Conservation (phyloP, 1,140 invertebrate species). For the Trichoplusia ni region DNA sequence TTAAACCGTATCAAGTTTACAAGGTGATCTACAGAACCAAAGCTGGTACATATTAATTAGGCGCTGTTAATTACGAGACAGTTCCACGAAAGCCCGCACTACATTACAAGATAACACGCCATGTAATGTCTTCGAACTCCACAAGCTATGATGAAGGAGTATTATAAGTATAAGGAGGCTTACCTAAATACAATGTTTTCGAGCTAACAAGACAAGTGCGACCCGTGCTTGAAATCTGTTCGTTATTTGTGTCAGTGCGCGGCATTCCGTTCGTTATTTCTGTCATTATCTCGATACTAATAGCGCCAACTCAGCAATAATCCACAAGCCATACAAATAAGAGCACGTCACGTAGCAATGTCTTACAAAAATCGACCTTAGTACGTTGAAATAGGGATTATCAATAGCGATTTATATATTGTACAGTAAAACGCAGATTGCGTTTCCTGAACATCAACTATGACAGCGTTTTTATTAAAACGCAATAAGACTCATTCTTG, state of each 20-base stretch:
- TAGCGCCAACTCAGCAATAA: constrained; percentile 13
- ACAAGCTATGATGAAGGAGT: background rate
- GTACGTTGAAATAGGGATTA: too few species aligned
- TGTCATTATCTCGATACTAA: constrained; percentile 23
- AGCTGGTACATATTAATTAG: background rate
- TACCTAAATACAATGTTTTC: constrained; percentile 5
- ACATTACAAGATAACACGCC: constrained; percentile 12
- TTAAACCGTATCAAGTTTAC: background rate
- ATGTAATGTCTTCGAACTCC: constrained; percentile 16
- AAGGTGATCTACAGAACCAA: background rate
- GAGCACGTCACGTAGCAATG: too few species aligned
- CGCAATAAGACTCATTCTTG: too few species aligned
- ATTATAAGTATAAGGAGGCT: too few species aligned
- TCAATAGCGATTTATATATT: too few species aligned
- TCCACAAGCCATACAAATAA: constrained; percentile 47
- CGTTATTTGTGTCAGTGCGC: constrained; percentile 4
- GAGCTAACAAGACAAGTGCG: background rate
- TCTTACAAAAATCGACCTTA: too few species aligned
- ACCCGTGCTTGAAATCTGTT: constrained; percentile 13
- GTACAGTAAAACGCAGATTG: too few species aligned
- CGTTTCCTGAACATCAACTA: too few species aligned
- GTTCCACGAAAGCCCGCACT: background rate
- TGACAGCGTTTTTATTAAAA: too few species aligned
- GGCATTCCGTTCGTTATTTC: constrained; percentile 18
- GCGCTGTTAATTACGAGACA: background rate